phyloP scores from a whole-genome alignment of 2,797 vertebrate genomes.

The Picus viridis region DNA sequence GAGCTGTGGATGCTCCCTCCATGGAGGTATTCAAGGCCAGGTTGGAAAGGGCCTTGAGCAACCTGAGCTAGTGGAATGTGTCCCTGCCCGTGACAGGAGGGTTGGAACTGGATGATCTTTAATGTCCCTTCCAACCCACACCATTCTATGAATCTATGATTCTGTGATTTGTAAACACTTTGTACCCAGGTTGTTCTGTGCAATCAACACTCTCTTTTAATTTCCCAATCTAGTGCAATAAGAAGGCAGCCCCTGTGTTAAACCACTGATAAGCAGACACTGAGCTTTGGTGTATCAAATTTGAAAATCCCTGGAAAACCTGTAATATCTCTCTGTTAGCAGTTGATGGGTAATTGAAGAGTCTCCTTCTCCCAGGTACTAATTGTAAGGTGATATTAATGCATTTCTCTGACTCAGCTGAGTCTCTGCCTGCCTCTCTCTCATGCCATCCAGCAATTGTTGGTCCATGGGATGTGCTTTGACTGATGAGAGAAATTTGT shows the following conservation, averaged over 20 bases:
- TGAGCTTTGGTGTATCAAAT: neutral
- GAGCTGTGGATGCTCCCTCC: too few relatives aligned
- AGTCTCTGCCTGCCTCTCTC: neutral
- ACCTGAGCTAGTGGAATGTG: too few relatives aligned
- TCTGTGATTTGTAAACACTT: neutral
- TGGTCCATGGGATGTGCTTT: slow-evolving; percentile 8
- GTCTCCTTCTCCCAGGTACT: neutral
- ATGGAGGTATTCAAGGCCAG: too few relatives aligned
- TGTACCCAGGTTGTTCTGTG: neutral
- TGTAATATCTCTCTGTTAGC: neutral
- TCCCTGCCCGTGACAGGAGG: too few relatives aligned
- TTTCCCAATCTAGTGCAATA: neutral
- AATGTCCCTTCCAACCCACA: too few relatives aligned
- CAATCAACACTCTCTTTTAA: neutral
- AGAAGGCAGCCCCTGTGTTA: neutral
- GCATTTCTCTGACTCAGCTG: neutral
- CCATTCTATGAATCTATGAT: too few relatives aligned
- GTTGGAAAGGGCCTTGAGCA: too few relatives aligned
- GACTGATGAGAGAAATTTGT: slow-evolving; percentile 38
- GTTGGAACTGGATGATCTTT: too few relatives aligned
- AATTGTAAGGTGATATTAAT: neutral
- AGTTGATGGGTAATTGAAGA: neutral
- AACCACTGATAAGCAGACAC: neutral
- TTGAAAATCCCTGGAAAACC: neutral
- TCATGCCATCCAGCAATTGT: neutral